Percentiles rank a stretch among this genome's conserved stretches.
These are phyloP conservation scores for Crotophaga sulcirostris DNA, from an alignment of 2,113 vertebrate genomes.

Conservation along the genomic window DNA sequence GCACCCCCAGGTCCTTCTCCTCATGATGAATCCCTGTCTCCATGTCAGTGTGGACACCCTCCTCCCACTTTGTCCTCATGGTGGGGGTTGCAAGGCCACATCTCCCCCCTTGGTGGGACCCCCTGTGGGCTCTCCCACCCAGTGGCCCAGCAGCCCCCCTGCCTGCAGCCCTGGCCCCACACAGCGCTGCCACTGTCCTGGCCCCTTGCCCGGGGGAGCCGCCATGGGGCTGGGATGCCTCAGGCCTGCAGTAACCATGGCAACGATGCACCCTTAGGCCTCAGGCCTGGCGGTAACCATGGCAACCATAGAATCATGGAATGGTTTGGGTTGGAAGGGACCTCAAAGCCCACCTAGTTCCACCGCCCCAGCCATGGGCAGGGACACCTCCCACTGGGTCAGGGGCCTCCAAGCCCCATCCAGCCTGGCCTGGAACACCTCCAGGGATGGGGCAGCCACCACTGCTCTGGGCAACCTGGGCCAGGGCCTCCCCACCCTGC, in stretches of 20 bases:
- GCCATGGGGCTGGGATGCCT: background rate
- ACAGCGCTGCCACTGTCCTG: fast-evolving
- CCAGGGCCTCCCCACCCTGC: no score
- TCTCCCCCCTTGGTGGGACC: background rate
- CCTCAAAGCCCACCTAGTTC: no score
- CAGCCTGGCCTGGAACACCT: no score
- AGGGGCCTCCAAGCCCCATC: no score
- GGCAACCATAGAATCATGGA: background rate
- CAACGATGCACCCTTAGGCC: background rate
- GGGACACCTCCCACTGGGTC: no score
- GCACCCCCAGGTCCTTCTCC: no score
- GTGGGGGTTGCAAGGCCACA: fast-evolving
- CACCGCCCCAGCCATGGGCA: no score
- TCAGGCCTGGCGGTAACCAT: background rate
- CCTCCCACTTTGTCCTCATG: fast-evolving
- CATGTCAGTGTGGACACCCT: fast-evolving
- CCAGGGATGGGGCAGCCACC: no score
- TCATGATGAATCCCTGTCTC: background rate
- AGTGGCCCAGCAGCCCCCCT: background rate
- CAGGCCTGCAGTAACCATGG: background rate
- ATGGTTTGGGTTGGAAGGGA: no score
- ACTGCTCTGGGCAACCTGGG: no score
- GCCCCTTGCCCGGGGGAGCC: fast-evolving
- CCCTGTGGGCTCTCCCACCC: background rate
- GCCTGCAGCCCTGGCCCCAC: fast-evolving